These are phyloP conservation scores for Gryllus longicercus DNA, from an alignment of 2,888 invertebrate genomes.

Conservation along the genomic window DNA sequence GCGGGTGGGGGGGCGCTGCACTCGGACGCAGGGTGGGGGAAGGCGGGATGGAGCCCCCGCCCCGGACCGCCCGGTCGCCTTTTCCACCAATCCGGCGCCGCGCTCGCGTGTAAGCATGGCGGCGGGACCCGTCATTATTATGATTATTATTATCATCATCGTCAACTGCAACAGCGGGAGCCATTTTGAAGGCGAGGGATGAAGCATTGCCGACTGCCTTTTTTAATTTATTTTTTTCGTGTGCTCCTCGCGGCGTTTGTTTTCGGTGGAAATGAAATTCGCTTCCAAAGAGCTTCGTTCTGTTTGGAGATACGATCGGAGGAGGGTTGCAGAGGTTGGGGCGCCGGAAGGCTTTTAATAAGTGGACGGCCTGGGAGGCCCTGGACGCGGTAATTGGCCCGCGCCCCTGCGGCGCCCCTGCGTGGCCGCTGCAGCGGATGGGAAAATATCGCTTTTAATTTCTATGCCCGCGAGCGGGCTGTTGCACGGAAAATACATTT, in stretches of 20 bases:
- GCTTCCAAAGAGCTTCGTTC: not conserved
- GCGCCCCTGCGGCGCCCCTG: not conserved
- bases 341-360: not conserved
- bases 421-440: not conserved
- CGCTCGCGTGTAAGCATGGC: not conserved
- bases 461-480: no score
- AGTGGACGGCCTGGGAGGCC: not conserved
- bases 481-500: no score
- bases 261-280: not conserved
- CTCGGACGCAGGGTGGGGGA: no score
- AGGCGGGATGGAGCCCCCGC: no score
- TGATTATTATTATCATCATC: constrained; percentile 4
- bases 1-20: no score
- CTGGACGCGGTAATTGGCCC: not conserved
- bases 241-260: not conserved
- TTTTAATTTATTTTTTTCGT: not conserved
- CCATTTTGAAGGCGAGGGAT: not conserved
- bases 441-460: no score
- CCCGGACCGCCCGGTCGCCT: no score
- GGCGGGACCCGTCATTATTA: not conserved
- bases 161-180: not conserved
- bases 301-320: not conserved
- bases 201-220: not conserved
- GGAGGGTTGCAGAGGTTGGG: not conserved
- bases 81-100: no score